Evolutionary conservation across 2,113 vertebrate genomes (phyloP).

Genomic region (Corythaeola cristata): DNA sequence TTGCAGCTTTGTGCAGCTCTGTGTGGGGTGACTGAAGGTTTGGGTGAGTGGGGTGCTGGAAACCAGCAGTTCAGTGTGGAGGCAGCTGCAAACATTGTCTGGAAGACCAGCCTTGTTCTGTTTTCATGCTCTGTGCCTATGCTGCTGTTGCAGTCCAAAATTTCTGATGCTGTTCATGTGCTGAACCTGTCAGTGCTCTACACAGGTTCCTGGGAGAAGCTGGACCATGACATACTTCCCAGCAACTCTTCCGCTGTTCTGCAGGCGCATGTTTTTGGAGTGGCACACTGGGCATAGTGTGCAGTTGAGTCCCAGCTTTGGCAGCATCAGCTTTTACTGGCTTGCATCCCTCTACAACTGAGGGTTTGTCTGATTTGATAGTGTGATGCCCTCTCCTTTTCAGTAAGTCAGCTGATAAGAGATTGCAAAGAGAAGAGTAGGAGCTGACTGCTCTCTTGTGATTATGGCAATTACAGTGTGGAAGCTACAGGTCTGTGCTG

Average conservation of each 20-base stretch:
- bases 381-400: neutral
- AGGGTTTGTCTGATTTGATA: neutral
- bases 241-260: neutral
- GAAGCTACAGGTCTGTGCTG: neutral
- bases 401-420: neutral
- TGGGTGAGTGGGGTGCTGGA: too few species aligned
- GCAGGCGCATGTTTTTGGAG: neutral
- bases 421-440: neutral
- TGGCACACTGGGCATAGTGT: fast-evolving
- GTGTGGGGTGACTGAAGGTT: neutral
- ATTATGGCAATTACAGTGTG: neutral
- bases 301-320: neutral
- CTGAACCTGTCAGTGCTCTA: neutral
- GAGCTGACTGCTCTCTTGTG: neutral
- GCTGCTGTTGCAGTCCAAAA: neutral
- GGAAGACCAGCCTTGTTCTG: neutral
- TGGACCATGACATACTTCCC: neutral
- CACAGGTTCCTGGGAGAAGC: neutral
- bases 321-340: neutral
- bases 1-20: neutral
- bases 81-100: neutral
- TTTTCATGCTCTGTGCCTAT: neutral
- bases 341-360: neutral
- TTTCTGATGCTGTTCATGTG: neutral
- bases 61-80: neutral